Conservation (phyloP, 2,888 invertebrate species). For the Ophion ellenae region DNA sequence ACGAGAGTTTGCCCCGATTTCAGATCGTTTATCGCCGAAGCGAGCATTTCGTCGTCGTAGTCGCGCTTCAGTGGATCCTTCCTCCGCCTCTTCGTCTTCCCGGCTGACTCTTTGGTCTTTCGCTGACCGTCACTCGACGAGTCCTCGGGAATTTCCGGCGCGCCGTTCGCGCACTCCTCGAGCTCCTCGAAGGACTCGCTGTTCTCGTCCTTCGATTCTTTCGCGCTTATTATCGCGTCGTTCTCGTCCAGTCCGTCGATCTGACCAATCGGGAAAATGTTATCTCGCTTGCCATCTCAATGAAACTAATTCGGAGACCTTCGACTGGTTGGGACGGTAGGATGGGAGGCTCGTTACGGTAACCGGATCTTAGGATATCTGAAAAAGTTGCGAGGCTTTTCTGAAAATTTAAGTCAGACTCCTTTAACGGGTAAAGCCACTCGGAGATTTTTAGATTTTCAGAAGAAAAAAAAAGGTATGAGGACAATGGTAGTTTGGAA, state of each 20-base stretch:
- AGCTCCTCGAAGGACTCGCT: slow-evolving; percentile 68
- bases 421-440: too few relatives aligned
- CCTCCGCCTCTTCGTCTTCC: slow-evolving; percentile 74
- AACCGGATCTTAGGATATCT: too few relatives aligned
- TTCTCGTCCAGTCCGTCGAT: slow-evolving; percentile 78
- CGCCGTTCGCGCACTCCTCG: slow-evolving; percentile 68
- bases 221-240: slow-evolving; percentile 69
- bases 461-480: too few relatives aligned
- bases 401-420: too few relatives aligned
- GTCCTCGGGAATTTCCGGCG: slow-evolving; percentile 65
- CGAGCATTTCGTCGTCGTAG: slow-evolving; percentile 81
- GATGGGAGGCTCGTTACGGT: too few relatives aligned
- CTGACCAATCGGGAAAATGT: slow-evolving; percentile 62
- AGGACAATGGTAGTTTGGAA: too few relatives aligned
- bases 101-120: background rate
- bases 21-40: slow-evolving; percentile 82
- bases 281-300: background rate
- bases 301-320: background rate
- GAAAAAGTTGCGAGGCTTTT: too few relatives aligned
- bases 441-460: too few relatives aligned
- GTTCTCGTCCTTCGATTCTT: slow-evolving; percentile 69
- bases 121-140: background rate
- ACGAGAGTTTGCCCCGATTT: slow-evolving; percentile 80
- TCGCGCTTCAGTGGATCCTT: slow-evolving; percentile 77
- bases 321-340: background rate